phyloP scores from a whole-genome alignment of 1,140 invertebrate species.

The Drosophila repleta region DNA sequence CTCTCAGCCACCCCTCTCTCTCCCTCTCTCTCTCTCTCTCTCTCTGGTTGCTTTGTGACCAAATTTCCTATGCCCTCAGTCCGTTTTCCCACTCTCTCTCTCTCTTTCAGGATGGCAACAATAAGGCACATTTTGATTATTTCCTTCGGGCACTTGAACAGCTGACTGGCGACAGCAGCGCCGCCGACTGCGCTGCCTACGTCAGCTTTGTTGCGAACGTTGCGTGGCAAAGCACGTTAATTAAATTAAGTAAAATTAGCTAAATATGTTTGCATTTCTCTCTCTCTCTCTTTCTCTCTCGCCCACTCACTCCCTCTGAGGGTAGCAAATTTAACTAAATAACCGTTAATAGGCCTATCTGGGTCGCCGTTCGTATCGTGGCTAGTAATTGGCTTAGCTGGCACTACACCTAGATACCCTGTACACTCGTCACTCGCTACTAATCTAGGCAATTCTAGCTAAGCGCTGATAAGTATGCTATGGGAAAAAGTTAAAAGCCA shows the following conservation, averaged over 20 bases:
- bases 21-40: constrained; percentile 17
- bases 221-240: constrained; percentile 70
- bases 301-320: not conserved
- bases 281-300: constrained; percentile 1
- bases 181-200: constrained; percentile 20
- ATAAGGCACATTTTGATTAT: constrained; percentile 78
- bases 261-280: constrained; percentile 71
- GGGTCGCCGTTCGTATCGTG: not conserved
- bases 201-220: constrained; percentile 11
- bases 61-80: no score
- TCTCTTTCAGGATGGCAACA: constrained; percentile 69
- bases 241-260: constrained; percentile 82
- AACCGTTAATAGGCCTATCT: not conserved
- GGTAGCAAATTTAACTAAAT: not conserved
- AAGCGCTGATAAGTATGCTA: not conserved
- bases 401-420: not conserved
- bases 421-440: not conserved
- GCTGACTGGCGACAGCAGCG: constrained; percentile 64
- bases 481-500: not conserved
- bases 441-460: not conserved
- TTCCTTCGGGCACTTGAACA: constrained; percentile 74
- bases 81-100: constrained; percentile 25
- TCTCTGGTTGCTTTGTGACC: no score
- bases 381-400: constrained; percentile 3
- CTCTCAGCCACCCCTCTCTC: no score